Percentiles rank a stretch among this genome's conserved stretches.
phyloP scores from a whole-genome alignment of 2,113 vertebrate genomes.

The Buteo buteo region DNA sequence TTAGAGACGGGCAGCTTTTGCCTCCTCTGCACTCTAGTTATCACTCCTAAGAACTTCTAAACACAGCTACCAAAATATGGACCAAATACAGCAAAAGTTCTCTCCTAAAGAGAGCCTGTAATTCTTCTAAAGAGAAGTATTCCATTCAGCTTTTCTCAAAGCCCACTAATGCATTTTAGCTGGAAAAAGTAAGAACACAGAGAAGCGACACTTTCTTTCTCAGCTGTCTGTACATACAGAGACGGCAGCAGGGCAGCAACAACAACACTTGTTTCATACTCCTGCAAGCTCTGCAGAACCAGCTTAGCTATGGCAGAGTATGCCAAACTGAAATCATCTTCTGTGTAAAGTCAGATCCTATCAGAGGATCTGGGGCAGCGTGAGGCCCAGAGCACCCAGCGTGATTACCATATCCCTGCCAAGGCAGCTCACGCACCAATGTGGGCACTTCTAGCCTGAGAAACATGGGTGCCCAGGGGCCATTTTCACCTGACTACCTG shows the following conservation, averaged over 20 bases:
- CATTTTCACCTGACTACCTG: background rate
- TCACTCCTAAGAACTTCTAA: background rate
- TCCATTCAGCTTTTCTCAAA: background rate
- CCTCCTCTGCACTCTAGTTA: background rate
- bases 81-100: background rate
- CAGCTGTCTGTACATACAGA: background rate
- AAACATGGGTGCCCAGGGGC: background rate
- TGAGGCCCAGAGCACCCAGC: background rate
- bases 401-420: background rate
- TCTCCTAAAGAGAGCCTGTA: background rate
- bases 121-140: background rate
- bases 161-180: background rate
- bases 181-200: background rate
- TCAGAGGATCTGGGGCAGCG: background rate
- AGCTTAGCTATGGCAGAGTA: background rate
- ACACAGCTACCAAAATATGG: rapidly evolving
- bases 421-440: background rate
- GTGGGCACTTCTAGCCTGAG: rapidly evolving
- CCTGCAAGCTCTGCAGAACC: background rate
- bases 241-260: background rate
- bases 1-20: rapidly evolving
- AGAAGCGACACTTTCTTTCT: background rate
- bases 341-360: background rate
- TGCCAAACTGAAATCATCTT: background rate
- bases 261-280: too few relatives aligned